Evolutionary conservation across 1,140 invertebrate species (phyloP).

Genomic region (Triops longicaudatus): DNA sequence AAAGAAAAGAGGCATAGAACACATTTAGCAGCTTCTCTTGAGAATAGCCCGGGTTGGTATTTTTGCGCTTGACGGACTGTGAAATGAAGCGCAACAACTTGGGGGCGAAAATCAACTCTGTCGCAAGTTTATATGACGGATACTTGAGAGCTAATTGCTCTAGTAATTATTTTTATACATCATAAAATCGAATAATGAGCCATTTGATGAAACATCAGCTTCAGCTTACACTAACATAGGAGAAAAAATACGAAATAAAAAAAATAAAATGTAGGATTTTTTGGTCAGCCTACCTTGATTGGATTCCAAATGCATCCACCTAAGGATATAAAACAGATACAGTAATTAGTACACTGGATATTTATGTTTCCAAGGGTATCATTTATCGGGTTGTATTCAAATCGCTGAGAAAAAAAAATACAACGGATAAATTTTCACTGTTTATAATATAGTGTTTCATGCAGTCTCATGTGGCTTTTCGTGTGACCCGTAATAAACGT

Average conservation of each 20-base stretch:
- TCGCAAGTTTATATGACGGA: neutral
- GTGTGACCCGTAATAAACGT: neutral
- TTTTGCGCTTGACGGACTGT: neutral
- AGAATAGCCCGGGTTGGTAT: neutral
- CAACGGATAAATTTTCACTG: neutral
- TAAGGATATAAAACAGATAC: slow-evolving; percentile 5
- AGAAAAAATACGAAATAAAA: neutral
- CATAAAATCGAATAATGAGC: too few species aligned
- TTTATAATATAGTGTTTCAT: neutral
- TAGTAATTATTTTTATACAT: neutral
- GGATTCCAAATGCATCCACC: neutral
- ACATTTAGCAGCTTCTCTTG: neutral
- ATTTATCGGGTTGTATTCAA: neutral
- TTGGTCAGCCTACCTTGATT: neutral
- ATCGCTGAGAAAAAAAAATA: neutral
- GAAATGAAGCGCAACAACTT: neutral
- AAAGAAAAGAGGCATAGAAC: neutral
- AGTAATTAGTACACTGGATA: neutral
- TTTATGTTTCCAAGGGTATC: neutral
- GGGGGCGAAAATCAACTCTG: neutral
- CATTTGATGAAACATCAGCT: too few species aligned
- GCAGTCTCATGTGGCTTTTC: neutral
- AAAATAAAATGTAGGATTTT: neutral
- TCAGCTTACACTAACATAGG: too few species aligned
- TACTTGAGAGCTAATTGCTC: neutral